Evolutionary conservation across 2,113 vertebrate genomes (phyloP), one percentile per base, ranked within the genome.

Genomic region (Pterocles gutturalis): DNA sequence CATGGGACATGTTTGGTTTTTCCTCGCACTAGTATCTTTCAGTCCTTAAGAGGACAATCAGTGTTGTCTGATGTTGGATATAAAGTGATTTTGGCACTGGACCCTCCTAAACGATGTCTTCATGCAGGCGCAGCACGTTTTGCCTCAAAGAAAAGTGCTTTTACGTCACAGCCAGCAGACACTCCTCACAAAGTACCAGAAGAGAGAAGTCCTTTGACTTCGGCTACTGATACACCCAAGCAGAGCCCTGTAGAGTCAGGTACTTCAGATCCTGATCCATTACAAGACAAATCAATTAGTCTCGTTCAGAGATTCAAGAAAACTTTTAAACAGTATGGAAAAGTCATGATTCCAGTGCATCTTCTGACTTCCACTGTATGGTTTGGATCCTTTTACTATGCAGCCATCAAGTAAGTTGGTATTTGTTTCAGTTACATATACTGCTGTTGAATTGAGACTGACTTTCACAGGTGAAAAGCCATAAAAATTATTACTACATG

Each of bases 321-420:
- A 87, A 99, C 99, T 75, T 99, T 99, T 96, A 99, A 99, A 95
- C 99, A 99, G 79, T 99, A 99, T 54, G 99, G 99, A 80, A 99
- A 99, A 98, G 99, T 99, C 88, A 97, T 99, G 98, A 99, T 99
- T 95, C 99, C 99, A 10, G 98, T 99, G 25, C 99, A 99, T 92
- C 98, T 99, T 71, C 17, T 99, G 90, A 99, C 99, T 25, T 99
- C 99, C 86, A 98, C 98, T 20, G 48, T 99, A 58, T 99, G 99
- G 99, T 99, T 99, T 95, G 99, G 99, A 93, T 97, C 98, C 33
- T 99, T 99, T 98, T 99, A 99, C 95, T 99, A 99, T 78, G 99
- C 99, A 97, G 99, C 99, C 92, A 99, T 99, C 98, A 99, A 99
- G 99, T 99, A 98, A 99, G 99, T 98, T 92, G 69, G 4, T 93